Conservation (phyloP, 92 coral and sea anemone genomes). For the Porites cylindrica region DNA sequence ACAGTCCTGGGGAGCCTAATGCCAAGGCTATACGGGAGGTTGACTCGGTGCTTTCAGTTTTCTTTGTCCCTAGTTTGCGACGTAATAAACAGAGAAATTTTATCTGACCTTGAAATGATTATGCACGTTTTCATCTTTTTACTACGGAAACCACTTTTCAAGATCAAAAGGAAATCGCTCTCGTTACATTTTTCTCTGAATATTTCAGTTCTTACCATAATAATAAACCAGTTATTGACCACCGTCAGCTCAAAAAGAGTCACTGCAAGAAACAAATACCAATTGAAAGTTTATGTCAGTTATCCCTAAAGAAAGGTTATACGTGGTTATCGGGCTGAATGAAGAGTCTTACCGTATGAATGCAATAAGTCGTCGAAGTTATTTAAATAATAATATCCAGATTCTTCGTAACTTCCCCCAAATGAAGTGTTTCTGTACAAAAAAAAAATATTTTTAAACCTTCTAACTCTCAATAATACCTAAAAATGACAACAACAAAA, state of each 20-base stretch:
- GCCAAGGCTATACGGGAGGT: too few relatives aligned
- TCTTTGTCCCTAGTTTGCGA: too few relatives aligned
- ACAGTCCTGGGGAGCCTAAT: too few relatives aligned
- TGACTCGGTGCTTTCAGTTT: too few relatives aligned
- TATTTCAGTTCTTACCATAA: slow-evolving; percentile 78
- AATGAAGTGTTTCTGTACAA: slow-evolving; percentile 70
- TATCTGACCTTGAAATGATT: too few relatives aligned
- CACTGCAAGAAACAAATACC: slow-evolving; percentile 56
- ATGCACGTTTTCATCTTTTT: too few relatives aligned
- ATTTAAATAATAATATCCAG: slow-evolving; percentile 90
- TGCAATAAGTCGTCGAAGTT: slow-evolving; percentile 90
- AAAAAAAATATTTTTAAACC: neutral
- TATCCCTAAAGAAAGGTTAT: neutral
- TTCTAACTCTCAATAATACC: too few relatives aligned
- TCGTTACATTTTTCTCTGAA: too few relatives aligned
- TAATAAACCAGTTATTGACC: slow-evolving; percentile 97
- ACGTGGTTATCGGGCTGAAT: neutral
- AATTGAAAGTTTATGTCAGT: neutral
- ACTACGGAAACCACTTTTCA: too few relatives aligned
- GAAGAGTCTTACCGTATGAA: slow-evolving; percentile 82
- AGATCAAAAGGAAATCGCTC: neutral
- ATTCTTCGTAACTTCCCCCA: slow-evolving; percentile 67
- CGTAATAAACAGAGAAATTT: too few relatives aligned
- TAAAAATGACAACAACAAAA: neutral
- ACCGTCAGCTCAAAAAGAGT: slow-evolving; percentile 98